Evolutionary conservation across 2,888 invertebrate species (phyloP), one percentile per base, ranked within the genome.

Genomic region (Lycophotia porphyrea): DNA sequence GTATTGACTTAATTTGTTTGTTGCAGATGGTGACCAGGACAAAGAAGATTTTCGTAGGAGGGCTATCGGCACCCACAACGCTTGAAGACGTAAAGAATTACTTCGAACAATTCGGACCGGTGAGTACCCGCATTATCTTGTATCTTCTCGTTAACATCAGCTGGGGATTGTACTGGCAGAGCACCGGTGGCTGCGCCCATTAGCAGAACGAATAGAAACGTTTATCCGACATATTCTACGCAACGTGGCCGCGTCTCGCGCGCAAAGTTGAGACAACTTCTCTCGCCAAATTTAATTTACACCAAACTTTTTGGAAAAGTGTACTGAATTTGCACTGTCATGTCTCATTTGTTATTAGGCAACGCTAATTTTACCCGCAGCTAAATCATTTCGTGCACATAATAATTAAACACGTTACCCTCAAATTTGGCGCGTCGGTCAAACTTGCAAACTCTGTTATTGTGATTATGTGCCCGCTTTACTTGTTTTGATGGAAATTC

Each of bases 11-110:
- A n/a, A 24, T 68, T 18, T 76, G 84, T 87, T 93, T 93, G 87
- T 97, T 97, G 5, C 98, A 99, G 99, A 99, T 99, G 99, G 99
- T 99, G 96, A 99, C 99, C 97, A 98, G 99, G 97, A 99, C 99
- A 97, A 99, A 99, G 98, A 99, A 99, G 97, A 99, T 99, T 97
- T 99, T 99, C 97, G 99, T 99, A 95, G 99, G 99, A 92, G 99
- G 99, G 94, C 97, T 99, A 93, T 99, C 99, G 93, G 99, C 99
- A 94, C 99, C 99, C 94, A 99, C 99, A 95, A 99, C 99, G 94
- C 98, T 99, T 95, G 99, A 99, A 97, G 99, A 99, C 96, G 99
- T 99, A 96, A 99, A 99, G 98, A 99, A 98, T 97, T 99, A 99
- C 97, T 99, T 99, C 97, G 99, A 99, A 97, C 99, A 99, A 97